Conservation (phyloP, 1,140 invertebrate species). For the Triops cancriformis region DNA sequence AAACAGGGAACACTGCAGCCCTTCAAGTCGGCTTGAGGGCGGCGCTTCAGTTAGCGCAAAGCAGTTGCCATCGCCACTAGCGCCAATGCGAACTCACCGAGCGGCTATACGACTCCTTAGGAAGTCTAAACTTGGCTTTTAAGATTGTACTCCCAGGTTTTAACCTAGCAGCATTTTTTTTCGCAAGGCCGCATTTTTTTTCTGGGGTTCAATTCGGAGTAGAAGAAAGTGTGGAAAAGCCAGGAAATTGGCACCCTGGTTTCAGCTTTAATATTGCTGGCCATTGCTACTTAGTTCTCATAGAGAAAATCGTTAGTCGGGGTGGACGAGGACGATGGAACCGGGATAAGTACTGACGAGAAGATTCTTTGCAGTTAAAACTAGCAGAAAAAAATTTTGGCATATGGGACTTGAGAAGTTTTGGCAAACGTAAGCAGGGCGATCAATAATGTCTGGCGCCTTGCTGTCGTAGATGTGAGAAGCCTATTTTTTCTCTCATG, state of each 20-base stretch:
- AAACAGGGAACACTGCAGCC: neutral
- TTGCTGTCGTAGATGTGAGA: slow-evolving; percentile 2
- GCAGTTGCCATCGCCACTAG: neutral
- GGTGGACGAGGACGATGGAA: neutral
- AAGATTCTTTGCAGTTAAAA: neutral
- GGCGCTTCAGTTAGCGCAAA: neutral
- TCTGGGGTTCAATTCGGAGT: neutral
- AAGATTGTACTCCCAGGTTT: neutral
- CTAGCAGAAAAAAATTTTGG: neutral
- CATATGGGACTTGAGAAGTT: neutral
- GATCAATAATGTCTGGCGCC: slow-evolving; percentile 13
- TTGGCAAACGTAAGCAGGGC: neutral
- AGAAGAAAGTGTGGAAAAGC: neutral
- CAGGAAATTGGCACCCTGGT: neutral
- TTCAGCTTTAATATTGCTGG: neutral
- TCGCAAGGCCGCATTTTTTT: neutral
- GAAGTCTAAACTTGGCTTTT: neutral
- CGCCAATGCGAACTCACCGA: neutral
- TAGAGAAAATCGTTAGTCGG: neutral
- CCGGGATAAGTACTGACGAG: neutral
- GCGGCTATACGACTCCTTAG: neutral
- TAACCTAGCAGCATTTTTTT: neutral
- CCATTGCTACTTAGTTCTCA: neutral
- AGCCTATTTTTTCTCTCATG: neutral
- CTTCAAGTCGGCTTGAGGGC: neutral